Percentiles rank a stretch among this genome's conserved stretches.
Conservation (phyloP, 2,113 vertebrate genomes). For the Festucalex cinctus region DNA sequence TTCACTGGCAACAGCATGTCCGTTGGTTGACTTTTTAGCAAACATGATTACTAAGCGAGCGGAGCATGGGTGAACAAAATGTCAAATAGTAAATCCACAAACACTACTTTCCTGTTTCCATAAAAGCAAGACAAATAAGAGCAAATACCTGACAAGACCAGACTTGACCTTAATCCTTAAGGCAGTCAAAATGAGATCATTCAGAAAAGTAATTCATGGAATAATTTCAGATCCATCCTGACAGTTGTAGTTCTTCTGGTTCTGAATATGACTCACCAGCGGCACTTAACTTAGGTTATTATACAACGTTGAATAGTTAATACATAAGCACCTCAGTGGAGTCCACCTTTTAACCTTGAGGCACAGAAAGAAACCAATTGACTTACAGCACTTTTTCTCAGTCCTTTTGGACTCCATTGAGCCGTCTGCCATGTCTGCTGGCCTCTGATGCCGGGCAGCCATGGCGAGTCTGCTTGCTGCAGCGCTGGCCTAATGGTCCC, state of each 20-base stretch:
- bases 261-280: background rate
- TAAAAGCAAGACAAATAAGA: constrained; percentile 23
- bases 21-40: constrained; percentile 40
- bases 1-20: background rate
- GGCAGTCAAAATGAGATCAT: background rate
- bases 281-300: background rate
- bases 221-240: background rate
- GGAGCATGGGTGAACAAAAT: background rate
- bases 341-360: constrained; percentile 1
- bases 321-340: background rate
- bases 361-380: background rate
- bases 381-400: constrained; percentile 78
- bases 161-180: constrained; percentile 26
- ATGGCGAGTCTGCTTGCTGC: constrained; percentile 20
- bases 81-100: constrained; percentile 13
- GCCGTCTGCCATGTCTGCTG: constrained; percentile 22
- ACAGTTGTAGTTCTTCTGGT: background rate
- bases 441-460: constrained; percentile 42
- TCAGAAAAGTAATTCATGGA: background rate
- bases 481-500: background rate
- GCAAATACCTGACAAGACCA: constrained; percentile 23
- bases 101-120: background rate
- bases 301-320: constrained; percentile 1
- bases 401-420: constrained; percentile 43
- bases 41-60: background rate